phyloP scores from a whole-genome alignment of 2,888 invertebrate species.

The Agrilus mali region DNA sequence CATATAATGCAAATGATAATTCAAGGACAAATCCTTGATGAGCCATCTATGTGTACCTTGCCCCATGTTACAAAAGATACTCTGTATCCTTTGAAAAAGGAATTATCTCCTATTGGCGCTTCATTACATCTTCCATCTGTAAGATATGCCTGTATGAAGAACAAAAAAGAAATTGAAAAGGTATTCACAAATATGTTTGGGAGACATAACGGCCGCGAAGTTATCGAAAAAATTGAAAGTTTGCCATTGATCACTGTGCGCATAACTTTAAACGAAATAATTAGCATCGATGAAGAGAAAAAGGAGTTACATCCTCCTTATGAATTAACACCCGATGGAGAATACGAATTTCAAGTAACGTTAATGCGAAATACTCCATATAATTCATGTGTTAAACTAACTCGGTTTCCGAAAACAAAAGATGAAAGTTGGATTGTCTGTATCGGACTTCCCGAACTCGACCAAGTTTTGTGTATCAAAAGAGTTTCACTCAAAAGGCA shows the following conservation, averaged over 20 bases:
- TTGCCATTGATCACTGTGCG: conserved; percentile 23
- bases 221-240: conserved; percentile 21
- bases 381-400: conserved; percentile 52
- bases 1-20: conserved; percentile 79
- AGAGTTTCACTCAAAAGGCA: conserved; percentile 47
- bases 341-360: conserved; percentile 22
- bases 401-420: conserved; percentile 83
- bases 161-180: conserved; percentile 30
- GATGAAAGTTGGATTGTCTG: conserved; percentile 93
- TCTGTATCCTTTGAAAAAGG: conserved; percentile 43
- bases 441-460: conserved; percentile 57
- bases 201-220: conserved; percentile 17
- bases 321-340: conserved; percentile 14
- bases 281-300: too few relatives aligned
- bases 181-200: conserved; percentile 19
- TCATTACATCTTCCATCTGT: conserved; percentile 5
- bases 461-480: conserved; percentile 73
- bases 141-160: conserved; percentile 55
- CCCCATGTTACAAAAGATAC: conserved; percentile 61
- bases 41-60: conserved; percentile 60
- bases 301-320: too few relatives aligned
- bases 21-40: conserved; percentile 80
- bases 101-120: conserved; percentile 21
- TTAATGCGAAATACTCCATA: conserved; percentile 23
- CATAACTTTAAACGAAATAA: too few relatives aligned